Conservation (phyloP, 2,888 invertebrate genomes). For the Aphelenchoides bicaudatus region DNA sequence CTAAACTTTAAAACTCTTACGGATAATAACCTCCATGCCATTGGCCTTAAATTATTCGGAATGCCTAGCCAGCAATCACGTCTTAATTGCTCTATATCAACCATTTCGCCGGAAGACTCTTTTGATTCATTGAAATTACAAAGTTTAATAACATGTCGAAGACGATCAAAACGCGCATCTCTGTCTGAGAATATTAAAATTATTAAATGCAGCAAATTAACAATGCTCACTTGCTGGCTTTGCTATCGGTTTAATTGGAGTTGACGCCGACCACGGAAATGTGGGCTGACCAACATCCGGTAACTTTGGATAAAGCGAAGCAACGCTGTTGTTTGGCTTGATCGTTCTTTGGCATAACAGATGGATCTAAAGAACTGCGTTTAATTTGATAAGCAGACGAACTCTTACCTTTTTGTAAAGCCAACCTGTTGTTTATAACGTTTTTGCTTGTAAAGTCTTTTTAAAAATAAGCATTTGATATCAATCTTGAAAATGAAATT, state of each 20-base stretch:
- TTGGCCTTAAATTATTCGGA: slow-evolving; percentile 76
- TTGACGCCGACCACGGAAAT: slow-evolving; percentile 19
- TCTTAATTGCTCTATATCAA: slow-evolving; percentile 58
- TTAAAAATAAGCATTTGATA: no score
- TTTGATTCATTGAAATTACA: slow-evolving; percentile 9
- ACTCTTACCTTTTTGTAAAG: slow-evolving; percentile 3
- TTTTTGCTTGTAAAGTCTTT: slow-evolving; percentile 15
- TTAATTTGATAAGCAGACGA: background rate
- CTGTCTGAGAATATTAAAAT: slow-evolving; percentile 24
- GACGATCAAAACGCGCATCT: slow-evolving; percentile 40
- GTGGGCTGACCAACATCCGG: slow-evolving; percentile 25
- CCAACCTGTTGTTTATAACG: no score
- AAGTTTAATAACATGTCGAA: slow-evolving; percentile 29
- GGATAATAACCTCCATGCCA: slow-evolving; percentile 71
- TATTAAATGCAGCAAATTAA: slow-evolving; percentile 4
- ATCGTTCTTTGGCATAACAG: no score
- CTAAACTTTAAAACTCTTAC: slow-evolving; percentile 63
- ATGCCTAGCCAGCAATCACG: slow-evolving; percentile 82
- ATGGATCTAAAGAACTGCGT: no score
- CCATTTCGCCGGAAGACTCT: slow-evolving; percentile 14
- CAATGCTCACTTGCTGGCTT: background rate
- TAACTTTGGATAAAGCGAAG: slow-evolving; percentile 26
- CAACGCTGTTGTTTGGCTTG: slow-evolving; percentile 9
- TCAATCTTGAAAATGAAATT: no score
- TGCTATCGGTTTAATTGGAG: slow-evolving; percentile 13